phyloP scores from a whole-genome alignment of 2,888 invertebrate species.

The Strigamia maritima region DNA sequence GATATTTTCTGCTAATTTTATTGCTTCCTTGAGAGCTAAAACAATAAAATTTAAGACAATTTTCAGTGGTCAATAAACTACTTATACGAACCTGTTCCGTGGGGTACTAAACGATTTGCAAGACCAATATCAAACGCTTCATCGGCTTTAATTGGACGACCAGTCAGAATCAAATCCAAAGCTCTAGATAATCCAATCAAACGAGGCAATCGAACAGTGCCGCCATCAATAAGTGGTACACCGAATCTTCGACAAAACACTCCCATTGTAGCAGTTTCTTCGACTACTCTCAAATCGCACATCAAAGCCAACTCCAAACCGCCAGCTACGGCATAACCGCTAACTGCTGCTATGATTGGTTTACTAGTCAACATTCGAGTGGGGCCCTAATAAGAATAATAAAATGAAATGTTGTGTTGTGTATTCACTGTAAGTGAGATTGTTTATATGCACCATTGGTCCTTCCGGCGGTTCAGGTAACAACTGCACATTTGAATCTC shows the following conservation, averaged over 20 bases:
- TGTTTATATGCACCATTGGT: conserved; percentile 18
- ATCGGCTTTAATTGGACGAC: conserved; percentile 69
- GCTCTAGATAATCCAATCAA: conserved; percentile 81
- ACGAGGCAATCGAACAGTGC: conserved; percentile 74
- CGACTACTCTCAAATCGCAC: conserved; percentile 85
- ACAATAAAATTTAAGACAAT: background rate
- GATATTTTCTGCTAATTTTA: conserved; percentile 58
- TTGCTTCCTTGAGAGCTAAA: conserved; percentile 50
- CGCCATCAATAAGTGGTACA: conserved; percentile 77
- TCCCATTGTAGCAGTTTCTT: conserved; percentile 79
- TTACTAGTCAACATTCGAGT: conserved; percentile 71
- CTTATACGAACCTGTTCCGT: conserved; percentile 68
- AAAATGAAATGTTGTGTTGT: background rate
- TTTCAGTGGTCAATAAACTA: background rate
- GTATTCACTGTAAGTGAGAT: background rate
- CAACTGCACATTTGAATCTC: background rate
- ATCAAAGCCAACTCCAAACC: conserved; percentile 87
- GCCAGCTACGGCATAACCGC: conserved; percentile 83
- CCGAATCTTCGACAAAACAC: conserved; percentile 83
- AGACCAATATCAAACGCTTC: conserved; percentile 81
- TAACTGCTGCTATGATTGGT: conserved; percentile 83
- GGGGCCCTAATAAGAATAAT: conserved; percentile 57
- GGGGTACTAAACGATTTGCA: conserved; percentile 71
- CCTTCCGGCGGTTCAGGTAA: background rate
- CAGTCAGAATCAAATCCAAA: conserved; percentile 84